These are phyloP conservation scores for Taurulus bubalis DNA, from an alignment of 2,113 vertebrate genomes.

Conservation along the genomic window DNA sequence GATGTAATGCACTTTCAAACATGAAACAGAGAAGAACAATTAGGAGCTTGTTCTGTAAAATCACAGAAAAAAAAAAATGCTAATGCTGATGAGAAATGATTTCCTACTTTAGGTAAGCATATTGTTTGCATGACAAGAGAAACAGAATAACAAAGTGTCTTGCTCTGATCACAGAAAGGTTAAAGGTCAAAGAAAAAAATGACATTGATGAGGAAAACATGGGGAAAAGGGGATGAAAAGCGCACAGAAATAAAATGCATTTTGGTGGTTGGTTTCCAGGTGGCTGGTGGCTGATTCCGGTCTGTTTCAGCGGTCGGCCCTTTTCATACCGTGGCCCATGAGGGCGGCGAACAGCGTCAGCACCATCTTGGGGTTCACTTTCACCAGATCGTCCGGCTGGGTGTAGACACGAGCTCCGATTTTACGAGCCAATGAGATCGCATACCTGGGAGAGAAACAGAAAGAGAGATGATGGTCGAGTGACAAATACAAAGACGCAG, in stretches of 20 bases:
- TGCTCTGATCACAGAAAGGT: background rate
- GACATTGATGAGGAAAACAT: background rate
- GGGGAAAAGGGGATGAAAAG: background rate
- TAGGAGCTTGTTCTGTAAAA: conserved; percentile 10
- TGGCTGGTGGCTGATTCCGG: background rate
- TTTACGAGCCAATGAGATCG: conserved; percentile 95
- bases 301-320: conserved; percentile 67
- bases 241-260: conserved; percentile 7
- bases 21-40: conserved; percentile 27
- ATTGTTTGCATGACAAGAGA: background rate
- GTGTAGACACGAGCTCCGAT: conserved; percentile 96
- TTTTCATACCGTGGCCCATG: conserved; percentile 93
- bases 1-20: conserved; percentile 14
- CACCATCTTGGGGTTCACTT: conserved; percentile 99
- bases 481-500: background rate
- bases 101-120: background rate
- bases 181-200: conserved; percentile 14
- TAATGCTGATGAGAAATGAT: conserved; percentile 26
- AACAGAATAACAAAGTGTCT: background rate
- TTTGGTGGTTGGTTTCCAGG: background rate
- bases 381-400: conserved; percentile 90
- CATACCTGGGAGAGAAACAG: conserved; percentile 85
- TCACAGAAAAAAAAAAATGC: conserved; percentile 42
- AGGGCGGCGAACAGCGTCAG: conserved; percentile 97
- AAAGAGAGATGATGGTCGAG: background rate